Percentiles rank a stretch among this genome's conserved stretches.
phyloP scores from a whole-genome alignment of 2,797 vertebrate genomes.

The Echeneis naucrates region DNA sequence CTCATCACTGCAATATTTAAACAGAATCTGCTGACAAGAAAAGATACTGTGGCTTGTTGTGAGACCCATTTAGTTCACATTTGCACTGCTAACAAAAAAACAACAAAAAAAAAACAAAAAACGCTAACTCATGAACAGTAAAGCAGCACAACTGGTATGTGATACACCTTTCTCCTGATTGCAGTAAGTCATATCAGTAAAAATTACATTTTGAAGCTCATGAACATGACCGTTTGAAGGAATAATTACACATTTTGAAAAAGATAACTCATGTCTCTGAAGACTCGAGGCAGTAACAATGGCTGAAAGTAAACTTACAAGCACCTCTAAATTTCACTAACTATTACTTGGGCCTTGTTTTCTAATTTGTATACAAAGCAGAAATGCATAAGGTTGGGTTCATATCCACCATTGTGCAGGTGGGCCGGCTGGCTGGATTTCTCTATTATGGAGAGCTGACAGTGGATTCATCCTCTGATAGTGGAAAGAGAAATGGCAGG shows the following conservation, averaged over 20 bases:
- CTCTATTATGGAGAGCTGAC: conserved; percentile 61
- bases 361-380: background rate
- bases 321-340: background rate
- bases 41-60: background rate
- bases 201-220: no score
- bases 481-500: conserved; percentile 51
- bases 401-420: conserved; percentile 66
- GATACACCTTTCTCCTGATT: no score
- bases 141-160: background rate
- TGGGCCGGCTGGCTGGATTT: conserved; percentile 65
- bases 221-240: no score
- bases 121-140: background rate
- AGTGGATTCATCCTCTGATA: conserved; percentile 54
- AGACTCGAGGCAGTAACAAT: background rate
- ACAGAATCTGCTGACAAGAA: background rate
- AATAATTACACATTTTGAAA: no score
- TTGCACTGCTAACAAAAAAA: background rate
- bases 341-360: background rate
- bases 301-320: no score
- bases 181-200: no score
- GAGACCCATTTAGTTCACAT: background rate
- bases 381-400: conserved; percentile 34
- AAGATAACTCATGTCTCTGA: background rate
- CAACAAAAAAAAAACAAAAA: background rate
- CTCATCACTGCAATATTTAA: conserved; percentile 25